Evolutionary conservation across 2,113 vertebrate species (phyloP), one percentile per base, ranked within the genome.

Genomic region (Campylorhamphus procurvoides): DNA sequence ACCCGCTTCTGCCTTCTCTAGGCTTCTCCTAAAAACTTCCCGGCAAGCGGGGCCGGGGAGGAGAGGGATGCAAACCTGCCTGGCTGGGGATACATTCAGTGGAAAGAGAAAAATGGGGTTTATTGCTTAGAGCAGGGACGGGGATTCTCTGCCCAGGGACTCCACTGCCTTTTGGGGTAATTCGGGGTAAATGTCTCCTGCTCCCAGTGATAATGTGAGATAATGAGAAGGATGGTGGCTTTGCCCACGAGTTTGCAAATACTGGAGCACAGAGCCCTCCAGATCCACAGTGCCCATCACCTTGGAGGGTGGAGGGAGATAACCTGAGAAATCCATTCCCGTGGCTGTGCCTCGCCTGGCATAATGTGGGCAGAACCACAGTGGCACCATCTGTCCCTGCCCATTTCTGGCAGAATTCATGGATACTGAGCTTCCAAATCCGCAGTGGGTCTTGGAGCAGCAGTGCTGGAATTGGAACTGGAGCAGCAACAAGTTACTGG

Each of bases 381-480:
- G 63, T 14, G 80, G 24, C 80, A 56, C 64, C 33, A 3, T 35
- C 75, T 50, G 46, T 84, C 83, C 83, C 73, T 12, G 62, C 42
- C 42, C 1, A 9, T 52, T 42, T 37, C 3, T 13, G 82, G 44
- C 77, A 87, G 31, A 35, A 14, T 13, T 4, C 12, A 1, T 18
- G 6, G 66, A 14, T 59, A 6, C 52, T 1, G 42, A 14, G 42
- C 18, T 35, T 4, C 63, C 67, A 58, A 16, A 44, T 0, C 50
- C 25, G 0, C 44, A 0, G 1, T 5, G 18, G 31, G 33, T 14
- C 58, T 56, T 1, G 7, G 31, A 40, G 42, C 22, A 14, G 19
- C 6, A 35, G 29, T 1, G 28, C 84, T 67, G 56, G 37, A 9
- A 3, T 4, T 33, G 60, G 33, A 28, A 7, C 12, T 15, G 84